Conservation (phyloP, 2,797 vertebrate species). For the Salmo trutta region DNA sequence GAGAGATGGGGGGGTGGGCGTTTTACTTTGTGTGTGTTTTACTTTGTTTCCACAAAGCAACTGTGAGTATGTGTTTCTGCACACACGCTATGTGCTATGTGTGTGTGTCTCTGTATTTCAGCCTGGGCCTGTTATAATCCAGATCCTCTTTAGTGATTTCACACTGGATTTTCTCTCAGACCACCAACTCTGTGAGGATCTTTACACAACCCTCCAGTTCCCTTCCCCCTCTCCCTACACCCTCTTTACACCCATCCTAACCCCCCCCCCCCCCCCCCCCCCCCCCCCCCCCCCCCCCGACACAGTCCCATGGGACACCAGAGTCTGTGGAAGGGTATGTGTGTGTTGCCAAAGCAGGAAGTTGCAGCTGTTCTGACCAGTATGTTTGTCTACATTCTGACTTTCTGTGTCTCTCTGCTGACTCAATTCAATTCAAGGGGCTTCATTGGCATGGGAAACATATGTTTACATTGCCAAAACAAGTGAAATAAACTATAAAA, state of each 20-base stretch:
- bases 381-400: constrained; percentile 3
- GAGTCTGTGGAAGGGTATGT: constrained; percentile 58
- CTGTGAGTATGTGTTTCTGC: constrained; percentile 4
- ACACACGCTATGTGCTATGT: not conserved
- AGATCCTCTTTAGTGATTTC: not conserved
- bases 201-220: not conserved
- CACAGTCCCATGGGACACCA: constrained; percentile 48
- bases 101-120: not conserved
- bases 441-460: too few species aligned
- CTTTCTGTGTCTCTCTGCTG: constrained; percentile 11
- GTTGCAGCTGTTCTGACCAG: constrained; percentile 70
- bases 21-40: not conserved
- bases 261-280: not conserved
- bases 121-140: not conserved
- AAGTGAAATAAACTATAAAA: too few species aligned
- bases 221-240: not conserved
- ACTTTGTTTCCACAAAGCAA: not conserved
- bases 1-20: not conserved
- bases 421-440: too few species aligned
- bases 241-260: not conserved
- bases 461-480: too few species aligned
- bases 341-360: constrained; percentile 66
- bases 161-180: not conserved
- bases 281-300: not conserved
- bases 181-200: not conserved